Evolutionary conservation across 2,113 vertebrate genomes (phyloP), one percentile per base, ranked within the genome.

Genomic region (Sarotherodon lohbergeri): DNA sequence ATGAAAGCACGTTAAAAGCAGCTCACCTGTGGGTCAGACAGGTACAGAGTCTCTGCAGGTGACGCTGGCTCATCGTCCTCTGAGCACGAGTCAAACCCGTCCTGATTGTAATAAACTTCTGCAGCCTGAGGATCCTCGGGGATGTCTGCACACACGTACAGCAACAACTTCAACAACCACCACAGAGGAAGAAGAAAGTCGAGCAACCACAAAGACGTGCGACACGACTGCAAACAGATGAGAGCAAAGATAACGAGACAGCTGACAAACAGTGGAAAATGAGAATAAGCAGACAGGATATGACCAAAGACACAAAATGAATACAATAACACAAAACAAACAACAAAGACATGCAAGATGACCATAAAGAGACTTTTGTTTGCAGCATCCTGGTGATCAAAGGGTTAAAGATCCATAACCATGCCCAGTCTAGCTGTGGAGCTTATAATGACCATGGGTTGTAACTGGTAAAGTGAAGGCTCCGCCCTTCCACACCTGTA

Each of bases 11-110:
- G 17, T 66, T 66, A n/a, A 2, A 5, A 19, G 27, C 71, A 50
- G 43, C 46, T 89, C 85, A 97, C 97, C 97, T 98, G 97, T 7
- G 94, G 92, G 86, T 90, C 92, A 52, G 95, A 93, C 92, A 92
- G 93, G 56, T 80, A 91, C 9, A 92, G 39, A 0, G 89, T 84
- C 34, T 89, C 90, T 27, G 36, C 36, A 48, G 83, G 56, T 68
- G 84, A 32, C 10, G 22, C 22, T 16, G 82, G 34, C 36, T 83
- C 85, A 1, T 90, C 89, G 3, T 87, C 88, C 46, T 90, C 88
- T 97, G 97, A 97, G 88, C 92, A 98, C 79, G 97, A 98, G 56
- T 98, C 97, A 89, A 98, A 98, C 1, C 91, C 92, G 57, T 98
- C 97, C 34, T 96, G 92, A 29, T 97, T 96, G 73, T 95, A 95